These are phyloP conservation scores for Epizoanthus ramosus DNA, from an alignment of 92 coral and sea anemone species.

Conservation along the genomic window DNA sequence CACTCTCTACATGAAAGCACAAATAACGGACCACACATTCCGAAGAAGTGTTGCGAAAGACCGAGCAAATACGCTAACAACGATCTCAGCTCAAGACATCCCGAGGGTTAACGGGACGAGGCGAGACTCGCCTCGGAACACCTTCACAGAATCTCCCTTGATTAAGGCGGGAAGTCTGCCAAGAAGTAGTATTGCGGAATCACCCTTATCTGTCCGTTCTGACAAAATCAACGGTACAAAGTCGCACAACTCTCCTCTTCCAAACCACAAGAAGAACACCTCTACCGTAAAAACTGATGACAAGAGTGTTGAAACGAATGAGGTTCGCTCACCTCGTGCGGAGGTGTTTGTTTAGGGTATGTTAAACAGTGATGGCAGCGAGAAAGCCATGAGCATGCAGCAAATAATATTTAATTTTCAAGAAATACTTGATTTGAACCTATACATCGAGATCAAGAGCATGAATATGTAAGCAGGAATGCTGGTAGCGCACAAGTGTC, in stretches of 20 bases:
- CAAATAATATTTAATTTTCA: too few species aligned
- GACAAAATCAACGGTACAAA: background rate
- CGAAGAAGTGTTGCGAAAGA: conserved; percentile 46
- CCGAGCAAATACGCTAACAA: conserved; percentile 16
- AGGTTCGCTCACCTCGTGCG: background rate
- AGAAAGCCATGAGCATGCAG: too few species aligned
- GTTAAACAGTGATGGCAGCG: too few species aligned
- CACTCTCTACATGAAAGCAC: conserved; percentile 71
- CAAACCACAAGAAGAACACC: background rate
- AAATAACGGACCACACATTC: conserved; percentile 77
- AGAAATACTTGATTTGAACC: too few species aligned
- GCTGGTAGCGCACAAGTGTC: too few species aligned
- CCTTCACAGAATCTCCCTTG: background rate
- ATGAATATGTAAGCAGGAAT: too few species aligned
- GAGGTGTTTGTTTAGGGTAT: background rate
- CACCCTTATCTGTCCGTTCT: background rate
- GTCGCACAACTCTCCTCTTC: background rate
- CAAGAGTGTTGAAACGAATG: background rate
- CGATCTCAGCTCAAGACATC: conserved; percentile 12
- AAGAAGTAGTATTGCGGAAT: background rate
- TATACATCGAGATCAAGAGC: too few species aligned
- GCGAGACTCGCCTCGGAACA: conserved; percentile 13
- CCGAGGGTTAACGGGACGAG: background rate
- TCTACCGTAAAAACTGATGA: background rate
- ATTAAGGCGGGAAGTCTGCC: background rate